A percentile compares a stretch with the other conserved stretches of the same genome.
Evolutionary conservation across 1,140 invertebrate genomes (phyloP).

Genomic region (Maniola jurtina): DNA sequence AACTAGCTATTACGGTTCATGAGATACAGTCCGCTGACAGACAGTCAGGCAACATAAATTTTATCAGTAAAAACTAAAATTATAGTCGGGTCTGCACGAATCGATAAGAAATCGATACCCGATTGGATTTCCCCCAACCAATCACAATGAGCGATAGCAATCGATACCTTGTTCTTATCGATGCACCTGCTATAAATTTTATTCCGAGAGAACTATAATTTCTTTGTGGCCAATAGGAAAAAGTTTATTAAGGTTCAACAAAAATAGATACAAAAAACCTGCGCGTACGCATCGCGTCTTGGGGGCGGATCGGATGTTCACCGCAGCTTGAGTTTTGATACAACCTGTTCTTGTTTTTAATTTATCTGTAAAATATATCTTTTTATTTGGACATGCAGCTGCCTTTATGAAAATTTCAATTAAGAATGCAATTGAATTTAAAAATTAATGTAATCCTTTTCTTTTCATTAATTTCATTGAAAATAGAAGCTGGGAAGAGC

Average conservation of each 20-base stretch:
- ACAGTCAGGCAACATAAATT: slow-evolving; percentile 4
- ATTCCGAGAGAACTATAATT: slow-evolving; percentile 62
- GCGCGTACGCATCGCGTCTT: slow-evolving; percentile 43
- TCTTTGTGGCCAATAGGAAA: slow-evolving; percentile 68
- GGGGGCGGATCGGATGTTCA: slow-evolving; percentile 52
- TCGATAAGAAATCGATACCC: slow-evolving; percentile 19
- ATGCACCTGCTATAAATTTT: slow-evolving; percentile 72
- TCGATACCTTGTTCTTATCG: slow-evolving; percentile 50
- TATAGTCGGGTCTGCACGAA: background rate
- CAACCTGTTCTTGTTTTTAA: slow-evolving; percentile 50
- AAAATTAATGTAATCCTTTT: too few species aligned
- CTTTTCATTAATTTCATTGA: too few species aligned
- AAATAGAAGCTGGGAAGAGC: too few species aligned
- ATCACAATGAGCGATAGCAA: slow-evolving; percentile 48
- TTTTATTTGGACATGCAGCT: slow-evolving; percentile 34
- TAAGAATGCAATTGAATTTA: background rate
- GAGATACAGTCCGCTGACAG: too few species aligned
- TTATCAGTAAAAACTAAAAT: background rate
- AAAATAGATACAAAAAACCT: slow-evolving; percentile 56
- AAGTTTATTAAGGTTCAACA: slow-evolving; percentile 59
- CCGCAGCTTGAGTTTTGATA: slow-evolving; percentile 32
- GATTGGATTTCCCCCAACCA: slow-evolving; percentile 45
- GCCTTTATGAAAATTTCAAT: slow-evolving; percentile 23
- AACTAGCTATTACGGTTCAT: too few species aligned
- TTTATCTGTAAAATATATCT: slow-evolving; percentile 26